Base-by-base conservation (phyloP, 1,140 invertebrate genomes). In the Theocolax elegans region DNA sequence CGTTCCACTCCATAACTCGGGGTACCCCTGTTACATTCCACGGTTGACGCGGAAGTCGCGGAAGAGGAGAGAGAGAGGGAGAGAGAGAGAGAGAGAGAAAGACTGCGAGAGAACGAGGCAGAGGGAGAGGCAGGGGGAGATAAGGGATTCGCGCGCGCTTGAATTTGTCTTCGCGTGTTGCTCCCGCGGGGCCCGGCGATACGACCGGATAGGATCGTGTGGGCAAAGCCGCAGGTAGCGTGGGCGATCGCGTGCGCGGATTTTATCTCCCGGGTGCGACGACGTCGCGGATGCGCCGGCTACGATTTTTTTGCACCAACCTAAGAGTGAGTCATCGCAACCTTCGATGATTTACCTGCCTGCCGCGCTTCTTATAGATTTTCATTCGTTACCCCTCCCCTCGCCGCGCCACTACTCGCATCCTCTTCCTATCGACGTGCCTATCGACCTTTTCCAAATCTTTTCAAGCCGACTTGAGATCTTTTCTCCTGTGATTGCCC, bases 111-210 rank as follows among this genome's bases (percentile, higher is more conserved):
- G n/a, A n/a, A n/a, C n/a, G 6, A 42, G 54, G 31, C 7, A n/a
- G 17, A 59, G 23, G 19, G 38, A 42, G 4, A 6, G n/a, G 53
- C 29, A 49, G 60, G 23, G 44, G 23, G 60, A 23, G 38, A 75
- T n/a, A n/a, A n/a, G n/a, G 76, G 73, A 38, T 38, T 12, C 74
- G 67, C 72, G 60, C 72, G 73, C 67, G 72, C 71, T 75, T 73
- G 74, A 73, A 76, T 77, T 75, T 77, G 76, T 77, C 76, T 69
- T 76, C 71, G 75, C 75, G 72, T 75, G 76, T 76, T 76, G 70
- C 71, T 71, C 60, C 68, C 68, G 66, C 31, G 4, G 31, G 31
- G 71, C 64, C 72, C 71, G 73, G 67, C 65, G 71, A 72, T 71
- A 71, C 74, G 75, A 72, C 67, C 72, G 60, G 74, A 77, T 77